Conservation (phyloP, 2,888 invertebrate species). For the Carterocephalus palaemon region DNA sequence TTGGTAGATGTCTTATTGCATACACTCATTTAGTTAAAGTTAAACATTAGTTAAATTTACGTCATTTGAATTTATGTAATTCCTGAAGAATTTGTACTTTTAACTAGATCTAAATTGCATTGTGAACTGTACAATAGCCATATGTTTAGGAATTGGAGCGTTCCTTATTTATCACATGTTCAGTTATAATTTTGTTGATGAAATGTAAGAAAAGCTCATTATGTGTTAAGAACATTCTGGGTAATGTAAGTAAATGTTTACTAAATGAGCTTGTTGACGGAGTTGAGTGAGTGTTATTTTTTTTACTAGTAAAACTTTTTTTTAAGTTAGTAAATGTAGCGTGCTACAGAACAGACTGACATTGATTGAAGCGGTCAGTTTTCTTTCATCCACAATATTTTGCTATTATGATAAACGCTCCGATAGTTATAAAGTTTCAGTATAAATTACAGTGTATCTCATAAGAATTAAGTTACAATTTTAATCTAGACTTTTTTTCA, state of each 20-base stretch:
- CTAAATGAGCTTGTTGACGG: constrained; percentile 72
- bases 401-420: constrained; percentile 63
- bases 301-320: constrained; percentile 66
- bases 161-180: constrained; percentile 65
- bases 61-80: constrained; percentile 71
- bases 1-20: constrained; percentile 64
- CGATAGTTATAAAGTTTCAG: constrained; percentile 68
- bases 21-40: constrained; percentile 70
- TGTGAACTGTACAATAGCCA: constrained; percentile 76
- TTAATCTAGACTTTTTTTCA: constrained; percentile 79
- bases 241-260: constrained; percentile 72
- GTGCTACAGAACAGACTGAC: constrained; percentile 72
- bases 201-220: constrained; percentile 72
- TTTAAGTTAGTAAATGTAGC: constrained; percentile 76
- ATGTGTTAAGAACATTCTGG: constrained; percentile 74
- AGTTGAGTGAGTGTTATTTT: constrained; percentile 73
- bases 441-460: constrained; percentile 79
- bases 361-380: constrained; percentile 67
- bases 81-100: constrained; percentile 77
- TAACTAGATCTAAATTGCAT: constrained; percentile 77
- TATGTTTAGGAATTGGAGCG: constrained; percentile 73
- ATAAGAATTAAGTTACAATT: constrained; percentile 76
- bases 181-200: constrained; percentile 65
- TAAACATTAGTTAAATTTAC: constrained; percentile 75
- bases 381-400: constrained; percentile 80